phyloP scores from a whole-genome alignment of 2,113 vertebrate species.

The Daboia siamensis region DNA sequence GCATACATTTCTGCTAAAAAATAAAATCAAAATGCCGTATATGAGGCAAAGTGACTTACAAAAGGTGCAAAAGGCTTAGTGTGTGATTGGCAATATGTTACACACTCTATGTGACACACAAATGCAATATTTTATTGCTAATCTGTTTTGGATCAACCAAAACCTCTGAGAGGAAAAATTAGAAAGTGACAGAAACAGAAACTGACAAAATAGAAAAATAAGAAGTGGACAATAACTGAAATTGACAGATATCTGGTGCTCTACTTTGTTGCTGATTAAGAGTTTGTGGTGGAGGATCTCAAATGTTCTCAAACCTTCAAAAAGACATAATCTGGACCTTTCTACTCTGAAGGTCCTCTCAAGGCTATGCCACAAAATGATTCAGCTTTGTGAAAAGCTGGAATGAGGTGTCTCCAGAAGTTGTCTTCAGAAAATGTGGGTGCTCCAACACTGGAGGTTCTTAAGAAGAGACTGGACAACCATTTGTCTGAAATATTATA shows the following conservation, averaged over 20 bases:
- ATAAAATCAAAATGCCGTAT: background rate
- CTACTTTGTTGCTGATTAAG: background rate
- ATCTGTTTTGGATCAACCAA: background rate
- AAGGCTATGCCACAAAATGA: background rate
- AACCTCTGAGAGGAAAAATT: background rate
- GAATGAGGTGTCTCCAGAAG: background rate
- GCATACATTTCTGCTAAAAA: background rate
- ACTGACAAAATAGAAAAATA: background rate
- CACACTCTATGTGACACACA: background rate
- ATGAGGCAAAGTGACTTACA: background rate
- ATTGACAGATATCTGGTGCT: background rate
- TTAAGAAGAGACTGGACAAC: background rate
- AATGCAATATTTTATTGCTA: background rate
- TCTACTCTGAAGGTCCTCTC: background rate
- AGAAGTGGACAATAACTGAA: background rate
- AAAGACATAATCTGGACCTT: background rate
- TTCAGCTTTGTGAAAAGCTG: background rate
- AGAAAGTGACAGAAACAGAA: background rate
- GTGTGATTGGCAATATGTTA: background rate
- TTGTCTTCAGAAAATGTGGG: background rate
- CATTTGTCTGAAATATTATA: background rate
- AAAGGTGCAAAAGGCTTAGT: background rate
- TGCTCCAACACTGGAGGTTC: background rate
- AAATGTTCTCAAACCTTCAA: background rate
- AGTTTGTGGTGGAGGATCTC: background rate